Conservation (phyloP, 2,113 vertebrate genomes). For the Buteo buteo region DNA sequence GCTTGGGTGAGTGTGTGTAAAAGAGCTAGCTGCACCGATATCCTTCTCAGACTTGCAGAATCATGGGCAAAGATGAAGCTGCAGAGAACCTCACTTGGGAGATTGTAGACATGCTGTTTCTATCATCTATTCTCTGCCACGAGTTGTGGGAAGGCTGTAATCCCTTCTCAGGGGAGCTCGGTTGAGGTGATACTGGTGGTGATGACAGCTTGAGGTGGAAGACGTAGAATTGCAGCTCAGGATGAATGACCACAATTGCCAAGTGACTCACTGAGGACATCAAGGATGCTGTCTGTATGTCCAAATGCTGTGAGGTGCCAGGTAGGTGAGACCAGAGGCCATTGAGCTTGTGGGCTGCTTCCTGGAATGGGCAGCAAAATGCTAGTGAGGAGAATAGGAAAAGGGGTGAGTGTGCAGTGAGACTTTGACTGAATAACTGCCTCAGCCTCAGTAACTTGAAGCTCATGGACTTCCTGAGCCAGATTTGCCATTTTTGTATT, state of each 20-base stretch:
- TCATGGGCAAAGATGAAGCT: neutral
- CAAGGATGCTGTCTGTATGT: neutral
- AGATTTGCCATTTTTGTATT: neutral
- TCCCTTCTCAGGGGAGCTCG: fast-evolving
- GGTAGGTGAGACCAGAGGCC: neutral
- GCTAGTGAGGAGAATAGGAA: neutral
- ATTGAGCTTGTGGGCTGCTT: neutral
- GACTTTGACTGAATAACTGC: neutral
- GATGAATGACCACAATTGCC: neutral
- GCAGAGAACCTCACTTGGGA: neutral
- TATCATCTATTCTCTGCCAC: neutral
- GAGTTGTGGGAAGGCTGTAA: neutral
- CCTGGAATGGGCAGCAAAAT: neutral
- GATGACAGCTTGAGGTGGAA: neutral
- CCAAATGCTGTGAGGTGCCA: neutral
- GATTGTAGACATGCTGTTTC: neutral
- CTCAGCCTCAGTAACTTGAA: neutral
- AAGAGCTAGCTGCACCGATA: neutral
- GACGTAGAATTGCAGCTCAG: neutral
- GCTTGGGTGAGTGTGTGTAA: neutral
- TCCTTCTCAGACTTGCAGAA: neutral
- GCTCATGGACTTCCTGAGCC: neutral
- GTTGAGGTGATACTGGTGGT: neutral
- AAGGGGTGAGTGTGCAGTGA: neutral
- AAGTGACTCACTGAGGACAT: neutral